Conservation (phyloP, 2,797 vertebrate genomes). For the Hypotaenidia philippensis region DNA sequence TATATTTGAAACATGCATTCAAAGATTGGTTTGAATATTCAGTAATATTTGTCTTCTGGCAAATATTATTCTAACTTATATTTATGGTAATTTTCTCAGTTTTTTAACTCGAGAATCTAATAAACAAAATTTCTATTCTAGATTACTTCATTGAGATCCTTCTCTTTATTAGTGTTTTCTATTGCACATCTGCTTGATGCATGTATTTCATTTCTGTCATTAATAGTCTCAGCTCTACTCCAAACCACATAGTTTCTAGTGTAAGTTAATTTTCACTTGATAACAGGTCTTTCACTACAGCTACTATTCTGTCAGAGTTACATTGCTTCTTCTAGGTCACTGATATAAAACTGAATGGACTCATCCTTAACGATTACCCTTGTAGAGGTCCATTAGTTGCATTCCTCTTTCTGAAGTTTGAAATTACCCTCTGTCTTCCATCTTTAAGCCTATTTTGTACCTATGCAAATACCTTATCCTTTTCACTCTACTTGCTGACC, state of each 20-base stretch:
- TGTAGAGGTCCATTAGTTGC: conserved; percentile 1
- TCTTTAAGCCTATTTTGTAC: neutral
- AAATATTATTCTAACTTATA: conserved; percentile 54
- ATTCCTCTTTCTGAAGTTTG: conserved; percentile 3
- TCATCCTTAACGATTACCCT: conserved; percentile 7
- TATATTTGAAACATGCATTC: conserved; percentile 25
- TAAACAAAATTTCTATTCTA: conserved; percentile 43
- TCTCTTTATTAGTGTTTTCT: conserved; percentile 47
- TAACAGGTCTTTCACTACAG: neutral
- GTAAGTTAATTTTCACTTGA: neutral
- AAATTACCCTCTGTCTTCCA: neutral
- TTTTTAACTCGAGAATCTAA: conserved; percentile 44
- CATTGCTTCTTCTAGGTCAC: neutral
- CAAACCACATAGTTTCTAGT: conserved; percentile 4
- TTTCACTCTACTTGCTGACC: neutral
- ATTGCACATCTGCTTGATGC: conserved; percentile 38
- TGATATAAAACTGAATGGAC: neutral
- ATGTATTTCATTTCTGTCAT: neutral
- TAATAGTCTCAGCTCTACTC: conserved; percentile 18
- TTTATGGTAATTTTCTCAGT: conserved; percentile 56
- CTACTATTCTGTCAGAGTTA: neutral
- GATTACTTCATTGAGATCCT: conserved; percentile 40
- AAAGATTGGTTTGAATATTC: conserved; percentile 48
- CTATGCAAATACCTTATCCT: neutral
- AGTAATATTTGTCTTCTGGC: conserved; percentile 42